Evolutionary conservation across 2,888 invertebrate species (phyloP).

Genomic region (Argynnis bischoffii): DNA sequence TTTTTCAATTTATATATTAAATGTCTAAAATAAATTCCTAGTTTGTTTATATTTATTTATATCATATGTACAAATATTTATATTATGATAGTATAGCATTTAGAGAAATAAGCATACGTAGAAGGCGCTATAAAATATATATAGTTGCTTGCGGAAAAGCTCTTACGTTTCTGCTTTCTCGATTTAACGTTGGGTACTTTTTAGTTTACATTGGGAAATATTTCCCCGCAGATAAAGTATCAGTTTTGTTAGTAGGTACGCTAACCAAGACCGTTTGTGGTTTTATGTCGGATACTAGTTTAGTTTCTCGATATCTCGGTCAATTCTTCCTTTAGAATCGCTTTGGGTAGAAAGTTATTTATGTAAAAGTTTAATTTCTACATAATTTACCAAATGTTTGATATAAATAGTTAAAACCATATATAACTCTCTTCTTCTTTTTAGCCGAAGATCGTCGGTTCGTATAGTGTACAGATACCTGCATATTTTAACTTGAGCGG

Average conservation of each 20-base stretch:
- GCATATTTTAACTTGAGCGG: too few species aligned
- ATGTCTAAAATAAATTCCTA: too few species aligned
- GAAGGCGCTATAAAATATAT: background rate
- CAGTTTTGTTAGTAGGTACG: conserved; percentile 23
- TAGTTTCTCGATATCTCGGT: conserved; percentile 31
- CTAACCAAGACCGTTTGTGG: conserved; percentile 21
- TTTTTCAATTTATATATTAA: too few species aligned
- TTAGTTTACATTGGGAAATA: conserved; percentile 17
- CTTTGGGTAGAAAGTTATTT: background rate
- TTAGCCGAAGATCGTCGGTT: too few species aligned
- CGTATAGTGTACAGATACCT: too few species aligned
- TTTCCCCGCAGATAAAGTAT: conserved; percentile 20
- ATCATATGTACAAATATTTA: too few species aligned
- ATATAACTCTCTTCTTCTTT: too few species aligned
- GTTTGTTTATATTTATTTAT: too few species aligned
- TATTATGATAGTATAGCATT: too few species aligned
- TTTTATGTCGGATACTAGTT: conserved; percentile 23
- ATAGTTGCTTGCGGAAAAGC: conserved; percentile 1
- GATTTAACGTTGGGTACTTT: conserved; percentile 6
- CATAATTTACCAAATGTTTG: too few species aligned
- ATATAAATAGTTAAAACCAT: too few species aligned
- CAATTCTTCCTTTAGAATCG: conserved; percentile 7
- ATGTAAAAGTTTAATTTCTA: too few species aligned
- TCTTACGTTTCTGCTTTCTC: conserved; percentile 11
- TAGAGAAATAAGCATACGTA: background rate